Conservation (phyloP, 2,888 invertebrate genomes). For the Polietes domitor region DNA sequence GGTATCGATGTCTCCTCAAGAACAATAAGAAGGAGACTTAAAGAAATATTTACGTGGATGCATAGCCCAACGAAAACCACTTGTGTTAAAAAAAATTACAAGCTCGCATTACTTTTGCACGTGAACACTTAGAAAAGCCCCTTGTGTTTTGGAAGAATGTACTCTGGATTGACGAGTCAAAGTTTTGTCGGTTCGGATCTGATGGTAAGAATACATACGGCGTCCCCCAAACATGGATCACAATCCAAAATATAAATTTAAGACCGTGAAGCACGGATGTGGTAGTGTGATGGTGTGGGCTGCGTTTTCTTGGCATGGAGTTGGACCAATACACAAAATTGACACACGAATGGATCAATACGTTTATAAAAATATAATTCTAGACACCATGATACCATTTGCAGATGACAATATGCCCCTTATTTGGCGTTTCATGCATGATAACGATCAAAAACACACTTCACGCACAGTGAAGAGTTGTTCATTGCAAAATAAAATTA, state of each 20-base stretch:
- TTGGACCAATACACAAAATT: slow-evolving; percentile 29
- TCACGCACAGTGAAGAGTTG: slow-evolving; percentile 31
- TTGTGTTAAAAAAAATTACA: slow-evolving; percentile 22
- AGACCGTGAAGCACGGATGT: slow-evolving; percentile 35
- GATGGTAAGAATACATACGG: background rate
- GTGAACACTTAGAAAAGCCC: background rate
- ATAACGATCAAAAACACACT: slow-evolving; percentile 38
- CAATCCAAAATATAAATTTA: slow-evolving; percentile 19
- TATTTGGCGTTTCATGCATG: slow-evolving; percentile 15
- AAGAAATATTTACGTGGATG: slow-evolving; percentile 36
- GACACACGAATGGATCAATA: background rate
- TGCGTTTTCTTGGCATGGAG: background rate
- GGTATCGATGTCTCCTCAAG: slow-evolving; percentile 17
- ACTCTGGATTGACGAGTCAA: background rate
- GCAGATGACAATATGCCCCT: slow-evolving; percentile 34
- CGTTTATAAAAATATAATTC: slow-evolving; percentile 34
- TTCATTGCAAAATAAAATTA: background rate
- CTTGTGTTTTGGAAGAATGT: background rate
- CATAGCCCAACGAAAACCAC: slow-evolving; percentile 30
- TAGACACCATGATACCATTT: slow-evolving; percentile 19
- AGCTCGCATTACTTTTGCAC: background rate
- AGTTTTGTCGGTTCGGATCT: slow-evolving; percentile 12
- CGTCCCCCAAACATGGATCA: slow-evolving; percentile 15
- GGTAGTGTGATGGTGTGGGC: slow-evolving; percentile 2
- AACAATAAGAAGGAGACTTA: slow-evolving; percentile 24